phyloP scores from a whole-genome alignment of 2,797 vertebrate genomes.

The Bovichtus diacanthus region DNA sequence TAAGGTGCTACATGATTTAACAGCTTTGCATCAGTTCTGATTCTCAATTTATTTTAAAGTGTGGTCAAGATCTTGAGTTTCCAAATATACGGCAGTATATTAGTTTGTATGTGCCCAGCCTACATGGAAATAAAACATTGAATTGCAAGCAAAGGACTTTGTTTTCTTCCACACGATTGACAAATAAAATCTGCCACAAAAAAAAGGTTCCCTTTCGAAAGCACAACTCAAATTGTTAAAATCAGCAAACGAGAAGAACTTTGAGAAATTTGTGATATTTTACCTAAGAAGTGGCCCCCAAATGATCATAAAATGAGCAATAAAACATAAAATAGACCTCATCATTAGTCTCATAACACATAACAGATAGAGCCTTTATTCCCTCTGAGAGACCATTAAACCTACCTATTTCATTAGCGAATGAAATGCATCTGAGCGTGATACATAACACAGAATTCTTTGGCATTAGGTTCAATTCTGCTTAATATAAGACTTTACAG shows the following conservation, averaged over 20 bases:
- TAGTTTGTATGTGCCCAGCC: not conserved
- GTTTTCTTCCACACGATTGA: not conserved
- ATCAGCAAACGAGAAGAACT: not conserved
- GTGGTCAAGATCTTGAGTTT: not conserved
- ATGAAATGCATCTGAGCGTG: not conserved
- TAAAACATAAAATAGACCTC: not conserved
- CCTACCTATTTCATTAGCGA: not conserved
- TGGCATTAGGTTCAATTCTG: not conserved
- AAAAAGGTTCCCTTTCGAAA: not conserved
- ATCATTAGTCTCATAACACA: not conserved
- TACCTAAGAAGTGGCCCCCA: not conserved
- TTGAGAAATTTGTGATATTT: not conserved
- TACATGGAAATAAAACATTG: not conserved
- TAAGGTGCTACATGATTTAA: not conserved
- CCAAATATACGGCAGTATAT: not conserved
- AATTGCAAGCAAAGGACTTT: not conserved
- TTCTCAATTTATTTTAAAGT: not conserved
- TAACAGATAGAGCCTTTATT: no score
- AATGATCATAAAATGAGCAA: not conserved
- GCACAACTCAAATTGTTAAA: not conserved
- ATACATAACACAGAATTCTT: not conserved
- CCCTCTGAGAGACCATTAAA: no score
- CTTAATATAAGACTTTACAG: not conserved
- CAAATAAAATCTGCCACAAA: not conserved
- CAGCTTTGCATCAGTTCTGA: conserved; percentile 9